A percentile compares a stretch with the other conserved stretches of the same genome.
Conservation (phyloP, 2,888 invertebrate genomes). For the Ommatoiulus sabulosus region DNA sequence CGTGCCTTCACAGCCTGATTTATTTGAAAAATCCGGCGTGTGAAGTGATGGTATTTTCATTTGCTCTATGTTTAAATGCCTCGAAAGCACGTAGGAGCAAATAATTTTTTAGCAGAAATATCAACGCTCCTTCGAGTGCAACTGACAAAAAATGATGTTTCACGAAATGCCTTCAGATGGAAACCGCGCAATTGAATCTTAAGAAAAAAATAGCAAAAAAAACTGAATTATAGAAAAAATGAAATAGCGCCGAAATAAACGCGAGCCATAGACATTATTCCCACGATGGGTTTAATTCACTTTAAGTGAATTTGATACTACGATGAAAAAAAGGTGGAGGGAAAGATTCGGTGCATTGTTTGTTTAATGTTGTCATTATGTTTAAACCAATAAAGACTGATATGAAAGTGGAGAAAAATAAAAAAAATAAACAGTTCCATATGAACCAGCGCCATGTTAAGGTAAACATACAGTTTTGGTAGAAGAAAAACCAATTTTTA, state of each 20-base stretch:
- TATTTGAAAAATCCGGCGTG: background rate
- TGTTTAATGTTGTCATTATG: background rate
- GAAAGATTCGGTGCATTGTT: background rate
- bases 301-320: background rate
- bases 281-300: background rate
- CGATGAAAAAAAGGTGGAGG: background rate
- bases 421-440: too few species aligned
- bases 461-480: too few species aligned
- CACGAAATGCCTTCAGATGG: background rate
- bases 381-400: background rate
- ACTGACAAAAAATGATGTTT: background rate
- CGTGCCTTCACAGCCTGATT: background rate
- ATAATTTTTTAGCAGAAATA: background rate
- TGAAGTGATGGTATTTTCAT: background rate
- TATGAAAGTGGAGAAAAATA: too few species aligned
- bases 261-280: too few species aligned
- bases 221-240: background rate
- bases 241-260: background rate
- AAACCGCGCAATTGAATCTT: background rate
- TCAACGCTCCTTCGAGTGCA: background rate
- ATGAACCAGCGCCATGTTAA: too few species aligned
- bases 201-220: background rate
- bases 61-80: background rate
- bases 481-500: too few species aligned
- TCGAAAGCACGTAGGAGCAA: background rate